phyloP scores from a whole-genome alignment of 2,888 invertebrate genomes.

The Allophyes oxyacanthae region DNA sequence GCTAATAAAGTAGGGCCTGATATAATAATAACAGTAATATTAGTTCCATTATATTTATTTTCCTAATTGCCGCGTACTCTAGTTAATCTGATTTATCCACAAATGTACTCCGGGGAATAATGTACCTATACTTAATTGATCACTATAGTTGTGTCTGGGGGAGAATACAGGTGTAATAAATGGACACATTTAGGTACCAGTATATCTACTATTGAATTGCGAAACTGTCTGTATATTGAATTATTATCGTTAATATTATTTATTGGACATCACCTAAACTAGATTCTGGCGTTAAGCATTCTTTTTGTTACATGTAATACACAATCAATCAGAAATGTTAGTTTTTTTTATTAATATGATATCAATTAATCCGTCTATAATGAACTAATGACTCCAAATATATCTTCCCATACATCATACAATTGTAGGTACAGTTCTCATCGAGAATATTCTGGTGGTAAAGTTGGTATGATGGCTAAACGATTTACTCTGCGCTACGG shows the following conservation, averaged over 20 bases:
- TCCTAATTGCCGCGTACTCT: neutral
- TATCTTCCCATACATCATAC: no score
- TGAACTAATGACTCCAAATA: no score
- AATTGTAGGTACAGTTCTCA: no score
- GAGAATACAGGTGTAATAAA: constrained; percentile 8
- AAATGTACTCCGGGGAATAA: constrained; percentile 25
- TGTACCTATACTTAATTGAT: constrained; percentile 17
- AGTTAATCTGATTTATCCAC: constrained; percentile 22
- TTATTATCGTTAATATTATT: neutral
- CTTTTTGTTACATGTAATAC: neutral
- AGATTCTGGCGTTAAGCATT: no score
- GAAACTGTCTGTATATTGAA: neutral
- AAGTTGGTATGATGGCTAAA: no score
- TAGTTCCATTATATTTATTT: no score
- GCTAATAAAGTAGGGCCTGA: no score
- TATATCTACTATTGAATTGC: neutral
- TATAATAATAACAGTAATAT: neutral
- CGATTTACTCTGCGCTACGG: no score
- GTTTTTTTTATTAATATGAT: no score
- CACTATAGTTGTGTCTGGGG: constrained; percentile 4
- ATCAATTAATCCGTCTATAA: no score
- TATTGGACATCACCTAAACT: neutral
- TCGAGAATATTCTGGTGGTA: no score
- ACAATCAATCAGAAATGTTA: constrained; percentile 1
- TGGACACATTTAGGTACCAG: constrained; percentile 4